phyloP scores from a whole-genome alignment of 2,888 invertebrate species.

The Dryococelus australis region DNA sequence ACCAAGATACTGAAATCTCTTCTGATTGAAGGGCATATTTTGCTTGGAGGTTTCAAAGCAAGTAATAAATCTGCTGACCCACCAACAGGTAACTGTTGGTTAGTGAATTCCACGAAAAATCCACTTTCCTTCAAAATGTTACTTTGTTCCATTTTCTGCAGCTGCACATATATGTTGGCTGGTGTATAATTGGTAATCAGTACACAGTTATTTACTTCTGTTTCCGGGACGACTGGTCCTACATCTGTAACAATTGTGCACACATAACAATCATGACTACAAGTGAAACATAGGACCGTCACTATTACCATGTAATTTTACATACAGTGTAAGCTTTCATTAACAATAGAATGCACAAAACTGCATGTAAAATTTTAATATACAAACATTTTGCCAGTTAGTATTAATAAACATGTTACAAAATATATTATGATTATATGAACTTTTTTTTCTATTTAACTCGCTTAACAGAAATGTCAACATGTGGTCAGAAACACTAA shows the following conservation, averaged over 20 bases:
- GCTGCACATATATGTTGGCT: slow-evolving; percentile 58
- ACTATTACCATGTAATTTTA: too few species aligned
- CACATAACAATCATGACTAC: too few species aligned
- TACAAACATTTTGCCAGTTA: too few species aligned
- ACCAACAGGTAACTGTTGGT: slow-evolving; percentile 61
- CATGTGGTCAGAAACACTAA: too few species aligned
- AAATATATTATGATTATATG: too few species aligned
- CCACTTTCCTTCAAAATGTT: slow-evolving; percentile 50
- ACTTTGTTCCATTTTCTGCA: slow-evolving; percentile 50
- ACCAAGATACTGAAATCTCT: slow-evolving; percentile 59
- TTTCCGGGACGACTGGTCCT: slow-evolving; percentile 63
- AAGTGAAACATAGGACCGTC: too few species aligned
- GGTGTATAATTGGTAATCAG: slow-evolving; percentile 67
- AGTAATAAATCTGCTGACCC: slow-evolving; percentile 63
- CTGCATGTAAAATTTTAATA: too few species aligned
- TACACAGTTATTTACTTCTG: slow-evolving; percentile 60
- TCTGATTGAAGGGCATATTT: slow-evolving; percentile 59
- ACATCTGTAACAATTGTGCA: slow-evolving; percentile 56
- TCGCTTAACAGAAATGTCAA: too few species aligned
- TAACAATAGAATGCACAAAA: too few species aligned
- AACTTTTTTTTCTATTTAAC: too few species aligned
- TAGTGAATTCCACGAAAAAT: slow-evolving; percentile 55
- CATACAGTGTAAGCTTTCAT: too few species aligned
- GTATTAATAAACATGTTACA: too few species aligned
- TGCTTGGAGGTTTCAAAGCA: slow-evolving; percentile 62